Conservation (phyloP, 2,888 invertebrate genomes). For the Helicoverpa assulta region DNA sequence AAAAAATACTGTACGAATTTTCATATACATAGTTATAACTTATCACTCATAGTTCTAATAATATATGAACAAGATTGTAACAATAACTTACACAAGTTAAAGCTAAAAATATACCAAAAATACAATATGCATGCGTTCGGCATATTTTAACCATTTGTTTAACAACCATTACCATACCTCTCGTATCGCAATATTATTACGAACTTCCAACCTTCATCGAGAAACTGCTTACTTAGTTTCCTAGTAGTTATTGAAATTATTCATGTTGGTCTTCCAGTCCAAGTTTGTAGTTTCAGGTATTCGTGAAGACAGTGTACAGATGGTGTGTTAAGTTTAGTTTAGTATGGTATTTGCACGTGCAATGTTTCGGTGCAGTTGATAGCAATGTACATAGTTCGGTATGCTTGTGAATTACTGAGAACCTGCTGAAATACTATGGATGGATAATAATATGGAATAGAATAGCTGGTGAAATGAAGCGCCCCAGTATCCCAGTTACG, state of each 20-base stretch:
- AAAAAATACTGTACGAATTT: too few relatives aligned
- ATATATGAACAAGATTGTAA: too few relatives aligned
- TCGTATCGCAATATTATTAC: background rate
- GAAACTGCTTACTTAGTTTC: background rate
- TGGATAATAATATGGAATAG: too few relatives aligned
- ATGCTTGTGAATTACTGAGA: too few relatives aligned
- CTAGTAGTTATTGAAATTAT: conserved; percentile 19
- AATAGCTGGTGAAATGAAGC: too few relatives aligned
- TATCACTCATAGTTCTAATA: too few relatives aligned
- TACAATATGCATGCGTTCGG: background rate
- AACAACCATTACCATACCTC: background rate
- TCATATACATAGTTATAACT: too few relatives aligned
- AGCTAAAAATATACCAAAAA: background rate
- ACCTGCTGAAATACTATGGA: too few relatives aligned
- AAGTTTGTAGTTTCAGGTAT: conserved; percentile 12
- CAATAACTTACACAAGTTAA: background rate
- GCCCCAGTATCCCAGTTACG: too few relatives aligned
- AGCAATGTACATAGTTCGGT: too few relatives aligned
- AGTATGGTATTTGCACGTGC: too few relatives aligned
- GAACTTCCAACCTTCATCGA: background rate
- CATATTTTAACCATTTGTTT: background rate
- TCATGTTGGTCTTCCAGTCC: conserved; percentile 4
- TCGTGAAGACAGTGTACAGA: background rate
- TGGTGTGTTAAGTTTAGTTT: background rate
- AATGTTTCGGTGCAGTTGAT: too few relatives aligned